These are phyloP conservation scores for Minunthozetes semirufus DNA, from an alignment of 2,888 invertebrate genomes.

Conservation along the genomic window DNA sequence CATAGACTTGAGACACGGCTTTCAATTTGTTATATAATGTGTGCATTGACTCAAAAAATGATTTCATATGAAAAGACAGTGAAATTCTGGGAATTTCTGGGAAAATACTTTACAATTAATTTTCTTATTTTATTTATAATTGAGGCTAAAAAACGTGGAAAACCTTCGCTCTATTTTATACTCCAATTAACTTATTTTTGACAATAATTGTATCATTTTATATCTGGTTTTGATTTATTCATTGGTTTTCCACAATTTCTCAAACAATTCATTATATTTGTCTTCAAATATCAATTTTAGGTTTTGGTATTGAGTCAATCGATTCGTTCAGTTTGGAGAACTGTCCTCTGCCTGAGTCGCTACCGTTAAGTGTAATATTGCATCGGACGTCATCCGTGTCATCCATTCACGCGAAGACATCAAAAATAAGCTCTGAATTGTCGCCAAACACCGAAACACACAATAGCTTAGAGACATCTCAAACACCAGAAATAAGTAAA, in stretches of 20 bases:
- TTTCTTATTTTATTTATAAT: neutral
- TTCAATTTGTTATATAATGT: neutral
- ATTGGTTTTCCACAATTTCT: neutral
- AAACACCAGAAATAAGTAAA: conserved; percentile 26
- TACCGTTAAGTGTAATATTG: conserved; percentile 38
- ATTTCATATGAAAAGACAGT: neutral
- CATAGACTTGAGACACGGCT: no score
- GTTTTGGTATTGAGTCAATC: conserved; percentile 37
- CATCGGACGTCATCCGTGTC: conserved; percentile 35
- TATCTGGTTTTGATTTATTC: neutral
- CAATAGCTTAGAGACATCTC: neutral
- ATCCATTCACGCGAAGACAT: conserved; percentile 1
- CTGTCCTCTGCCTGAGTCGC: conserved; percentile 34
- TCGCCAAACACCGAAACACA: neutral
- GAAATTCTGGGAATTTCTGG: neutral
- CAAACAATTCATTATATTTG: conserved; percentile 1
- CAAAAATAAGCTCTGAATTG: neutral
- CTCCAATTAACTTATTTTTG: neutral
- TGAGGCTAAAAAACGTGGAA: neutral
- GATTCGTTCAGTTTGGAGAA: conserved; percentile 35
- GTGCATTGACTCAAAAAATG: neutral
- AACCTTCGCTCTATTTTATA: neutral
- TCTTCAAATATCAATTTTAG: conserved; percentile 18
- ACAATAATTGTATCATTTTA: neutral
- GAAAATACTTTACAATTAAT: neutral